phyloP scores from a whole-genome alignment of 2,113 vertebrate species.

The Eulacestoma nigropectus region DNA sequence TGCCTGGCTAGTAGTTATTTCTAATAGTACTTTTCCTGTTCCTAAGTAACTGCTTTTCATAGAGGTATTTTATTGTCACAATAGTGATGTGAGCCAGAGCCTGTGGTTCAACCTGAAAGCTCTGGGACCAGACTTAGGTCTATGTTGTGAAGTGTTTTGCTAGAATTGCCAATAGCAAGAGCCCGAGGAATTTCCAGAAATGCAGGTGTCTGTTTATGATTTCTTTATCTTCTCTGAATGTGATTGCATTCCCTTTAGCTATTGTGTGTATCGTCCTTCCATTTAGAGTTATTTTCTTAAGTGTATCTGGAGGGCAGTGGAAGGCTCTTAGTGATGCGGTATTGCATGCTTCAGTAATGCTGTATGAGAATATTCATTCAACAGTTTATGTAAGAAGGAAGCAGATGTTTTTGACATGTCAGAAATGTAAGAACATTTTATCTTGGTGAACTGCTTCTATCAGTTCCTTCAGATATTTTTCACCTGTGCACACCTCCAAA shows the following conservation, averaged over 20 bases:
- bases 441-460: slow-evolving; percentile 11
- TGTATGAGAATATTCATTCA: slow-evolving; percentile 37
- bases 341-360: slow-evolving; percentile 31
- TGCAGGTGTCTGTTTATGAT: slow-evolving; percentile 29
- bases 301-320: slow-evolving; percentile 43
- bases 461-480: slow-evolving; percentile 21
- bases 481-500: background rate
- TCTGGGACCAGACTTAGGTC: background rate
- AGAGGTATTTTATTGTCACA: background rate
- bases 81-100: background rate
- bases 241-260: slow-evolving; percentile 29
- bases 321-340: slow-evolving; percentile 24
- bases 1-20: background rate
- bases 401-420: slow-evolving; percentile 22
- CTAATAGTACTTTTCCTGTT: background rate
- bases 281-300: slow-evolving; percentile 47
- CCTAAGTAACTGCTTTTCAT: background rate
- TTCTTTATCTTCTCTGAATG: slow-evolving; percentile 38
- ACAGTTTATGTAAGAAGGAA: slow-evolving; percentile 40
- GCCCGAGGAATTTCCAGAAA: slow-evolving; percentile 28
- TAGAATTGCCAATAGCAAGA: background rate
- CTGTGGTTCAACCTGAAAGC: background rate
- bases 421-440: slow-evolving; percentile 24
- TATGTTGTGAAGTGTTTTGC: background rate
- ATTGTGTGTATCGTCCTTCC: slow-evolving; percentile 10